Base-by-base conservation (phyloP, 1,140 invertebrate species). In the Epicauta chinensis region DNA sequence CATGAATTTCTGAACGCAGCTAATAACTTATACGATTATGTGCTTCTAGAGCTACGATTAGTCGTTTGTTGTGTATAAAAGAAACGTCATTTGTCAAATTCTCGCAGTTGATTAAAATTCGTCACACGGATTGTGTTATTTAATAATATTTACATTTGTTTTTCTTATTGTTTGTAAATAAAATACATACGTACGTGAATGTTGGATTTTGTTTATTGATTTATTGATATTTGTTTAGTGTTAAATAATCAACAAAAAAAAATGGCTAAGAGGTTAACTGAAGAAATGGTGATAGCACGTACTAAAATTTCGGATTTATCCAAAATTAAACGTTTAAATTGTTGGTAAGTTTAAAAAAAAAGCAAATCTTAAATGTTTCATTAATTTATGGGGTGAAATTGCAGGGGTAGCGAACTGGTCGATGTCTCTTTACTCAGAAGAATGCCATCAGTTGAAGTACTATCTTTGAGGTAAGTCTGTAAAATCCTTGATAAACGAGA, bases 231-330 rank as follows among this genome's bases (percentile, higher is more conserved):
- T 23, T 7, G 4, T 23, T 7, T n/a, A n/a, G n/a, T n/a, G 23
- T 23, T 2, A 23, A 23, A 23, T 23, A 5, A 7, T 23, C 7
- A 23, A 23, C 23, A 7, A 23, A 7, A 23, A 7, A 64, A 59
- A 51, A 70, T 70, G 68, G 66, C 64, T 82, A 84, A 87, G 56
- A 82, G 81, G 43, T 72, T 94, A 58, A 93, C 90, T 6, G 89
- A 93, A 74, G 89, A 93, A 73, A 92, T 93, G 87, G 86, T 93
- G 61, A 82, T 93, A 66, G 88, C 89, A 38, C 76, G 90, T 56
- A 87, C 89, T n/a, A 87, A 87, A 72, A 81, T 86, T 58, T 91
- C 89, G 23, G 89, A 93, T 75, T 75, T 93, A 60, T 72, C 79
- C 16, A 76, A 81, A 55, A 86, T 93, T 41, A 90, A 85, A 72